These are phyloP conservation scores for Heliocidaris erythrogramma DNA, from an alignment of 35 echinoderm and acorn worm genomes.

Conservation along the genomic window DNA sequence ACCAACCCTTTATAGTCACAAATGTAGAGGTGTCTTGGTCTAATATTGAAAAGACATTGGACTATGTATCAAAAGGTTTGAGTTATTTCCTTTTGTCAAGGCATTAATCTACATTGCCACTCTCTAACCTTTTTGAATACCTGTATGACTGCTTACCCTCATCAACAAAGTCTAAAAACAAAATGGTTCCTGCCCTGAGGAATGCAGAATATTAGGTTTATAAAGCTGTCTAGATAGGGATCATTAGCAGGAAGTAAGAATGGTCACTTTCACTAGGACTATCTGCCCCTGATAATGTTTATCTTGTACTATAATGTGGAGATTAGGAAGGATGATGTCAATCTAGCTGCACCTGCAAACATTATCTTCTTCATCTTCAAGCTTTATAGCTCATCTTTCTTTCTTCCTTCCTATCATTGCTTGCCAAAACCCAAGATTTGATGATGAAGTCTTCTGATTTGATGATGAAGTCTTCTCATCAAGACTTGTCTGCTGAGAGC, in stretches of 20 bases:
- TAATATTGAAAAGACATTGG: no score
- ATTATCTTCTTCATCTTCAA: background rate
- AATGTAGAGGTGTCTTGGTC: no score
- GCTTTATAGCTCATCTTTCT: background rate
- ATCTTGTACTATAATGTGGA: background rate
- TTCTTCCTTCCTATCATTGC: background rate
- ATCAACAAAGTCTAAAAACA: no score
- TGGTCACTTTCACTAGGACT: background rate
- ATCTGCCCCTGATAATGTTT: background rate
- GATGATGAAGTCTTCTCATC: background rate
- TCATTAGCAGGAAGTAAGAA: background rate
- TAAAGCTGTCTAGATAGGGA: background rate
- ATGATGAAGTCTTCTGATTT: background rate
- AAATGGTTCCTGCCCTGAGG: no score
- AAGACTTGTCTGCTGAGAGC: no score
- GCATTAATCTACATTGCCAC: no score
- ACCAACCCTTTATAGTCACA: no score
- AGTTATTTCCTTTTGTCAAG: no score
- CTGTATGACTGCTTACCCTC: no score
- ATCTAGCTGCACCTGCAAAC: background rate
- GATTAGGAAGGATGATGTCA: background rate
- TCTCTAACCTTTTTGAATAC: no score
- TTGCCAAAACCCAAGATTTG: background rate
- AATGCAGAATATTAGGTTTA: background rate
- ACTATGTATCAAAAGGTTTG: no score